These are phyloP conservation scores for Oreonectes daqikongensis DNA, from an alignment of 2,797 vertebrate species.

Conservation along the genomic window DNA sequence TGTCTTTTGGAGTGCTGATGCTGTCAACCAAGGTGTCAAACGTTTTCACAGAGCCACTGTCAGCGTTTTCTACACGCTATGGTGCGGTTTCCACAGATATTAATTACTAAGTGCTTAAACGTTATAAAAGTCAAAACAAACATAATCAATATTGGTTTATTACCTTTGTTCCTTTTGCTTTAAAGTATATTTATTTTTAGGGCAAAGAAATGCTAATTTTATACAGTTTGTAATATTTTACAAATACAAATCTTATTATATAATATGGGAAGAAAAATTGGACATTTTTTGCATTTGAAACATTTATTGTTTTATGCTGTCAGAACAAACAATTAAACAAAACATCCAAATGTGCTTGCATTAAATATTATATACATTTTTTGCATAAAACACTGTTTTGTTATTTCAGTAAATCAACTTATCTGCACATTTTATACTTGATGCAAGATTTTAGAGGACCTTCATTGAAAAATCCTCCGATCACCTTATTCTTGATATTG, in stretches of 20 bases:
- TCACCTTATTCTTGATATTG: neutral
- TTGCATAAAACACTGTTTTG: neutral
- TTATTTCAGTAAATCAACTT: neutral
- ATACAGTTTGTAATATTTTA: too few species aligned
- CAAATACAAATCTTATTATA: too few species aligned
- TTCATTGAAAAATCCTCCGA: conserved; percentile 1
- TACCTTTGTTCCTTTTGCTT: too few species aligned
- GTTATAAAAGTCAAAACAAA: neutral
- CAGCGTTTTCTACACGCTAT: conserved; percentile 7
- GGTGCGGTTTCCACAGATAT: too few species aligned
- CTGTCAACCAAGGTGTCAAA: conserved; percentile 1
- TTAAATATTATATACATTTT: neutral
- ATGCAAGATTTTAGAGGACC: neutral
- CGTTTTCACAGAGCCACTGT: neutral
- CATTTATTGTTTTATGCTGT: conserved; percentile 20
- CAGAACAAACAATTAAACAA: too few species aligned
- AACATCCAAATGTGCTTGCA: neutral
- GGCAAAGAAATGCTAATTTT: too few species aligned
- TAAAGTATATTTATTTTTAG: too few species aligned
- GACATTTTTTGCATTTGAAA: neutral
- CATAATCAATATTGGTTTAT: too few species aligned
- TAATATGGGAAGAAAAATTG: too few species aligned
- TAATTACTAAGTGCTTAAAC: too few species aligned
- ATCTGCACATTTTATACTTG: conserved; percentile 17
- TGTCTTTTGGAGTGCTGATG: conserved; percentile 30